A percentile compares a stretch with the other conserved stretches of the same genome.
Conservation (phyloP, 2,888 invertebrate genomes). For the Kuschelorhynchus macadamiae region DNA sequence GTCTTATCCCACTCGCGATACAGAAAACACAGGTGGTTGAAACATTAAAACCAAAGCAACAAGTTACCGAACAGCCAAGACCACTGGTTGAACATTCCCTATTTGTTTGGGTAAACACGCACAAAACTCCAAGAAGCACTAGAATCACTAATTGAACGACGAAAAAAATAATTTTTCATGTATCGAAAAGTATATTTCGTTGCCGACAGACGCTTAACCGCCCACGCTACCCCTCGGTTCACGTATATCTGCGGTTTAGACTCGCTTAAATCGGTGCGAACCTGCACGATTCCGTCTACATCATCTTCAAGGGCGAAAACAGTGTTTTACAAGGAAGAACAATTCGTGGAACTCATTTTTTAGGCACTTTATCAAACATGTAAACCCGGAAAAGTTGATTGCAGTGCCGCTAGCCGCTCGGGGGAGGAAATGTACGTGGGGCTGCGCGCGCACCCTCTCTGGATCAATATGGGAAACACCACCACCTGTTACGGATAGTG, state of each 20-base stretch:
- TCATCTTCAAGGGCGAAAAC: no score
- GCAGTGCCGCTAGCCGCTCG: constrained; percentile 4
- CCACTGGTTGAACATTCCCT: constrained; percentile 47
- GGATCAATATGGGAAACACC: constrained; percentile 25
- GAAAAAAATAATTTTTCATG: no score
- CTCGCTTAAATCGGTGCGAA: no score
- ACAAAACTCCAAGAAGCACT: no score
- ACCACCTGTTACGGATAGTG: constrained; percentile 35
- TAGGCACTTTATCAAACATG: constrained; percentile 32
- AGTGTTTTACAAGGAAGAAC: neutral
- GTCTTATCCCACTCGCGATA: constrained; percentile 29
- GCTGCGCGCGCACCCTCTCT: constrained; percentile 3
- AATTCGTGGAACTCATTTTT: constrained; percentile 6
- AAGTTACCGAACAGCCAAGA: constrained; percentile 37
- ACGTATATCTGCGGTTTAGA: no score
- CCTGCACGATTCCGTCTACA: no score
- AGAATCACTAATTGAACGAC: no score
- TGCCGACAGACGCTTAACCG: no score
- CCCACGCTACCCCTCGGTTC: no score
- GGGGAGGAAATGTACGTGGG: constrained; percentile 20
- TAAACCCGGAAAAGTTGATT: constrained; percentile 37
- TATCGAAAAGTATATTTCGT: no score
- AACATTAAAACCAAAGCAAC: constrained; percentile 49
- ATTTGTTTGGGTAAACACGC: constrained; percentile 27
- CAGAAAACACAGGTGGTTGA: constrained; percentile 64